Percentiles rank a stretch among this genome's conserved stretches.
Evolutionary conservation across 2,888 invertebrate genomes (phyloP).

Genomic region (Drosophila pseudotakahashii): DNA sequence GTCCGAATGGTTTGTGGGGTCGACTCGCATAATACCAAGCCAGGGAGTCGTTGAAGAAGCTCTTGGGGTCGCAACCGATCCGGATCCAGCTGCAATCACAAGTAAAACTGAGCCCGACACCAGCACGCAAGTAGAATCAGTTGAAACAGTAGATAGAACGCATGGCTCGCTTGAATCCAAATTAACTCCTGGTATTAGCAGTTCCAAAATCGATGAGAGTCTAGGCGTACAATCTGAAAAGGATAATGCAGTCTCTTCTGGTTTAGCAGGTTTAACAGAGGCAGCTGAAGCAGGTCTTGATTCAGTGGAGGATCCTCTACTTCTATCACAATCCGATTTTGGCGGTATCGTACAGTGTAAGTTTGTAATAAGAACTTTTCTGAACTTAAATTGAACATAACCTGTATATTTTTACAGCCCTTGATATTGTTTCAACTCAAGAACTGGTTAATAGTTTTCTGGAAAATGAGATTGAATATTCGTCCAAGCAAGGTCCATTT

Average conservation of each 20-base stretch:
- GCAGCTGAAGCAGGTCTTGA: conserved; percentile 16
- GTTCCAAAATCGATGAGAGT: conserved; percentile 40
- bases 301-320: conserved; percentile 27
- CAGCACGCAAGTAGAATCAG: conserved; percentile 30
- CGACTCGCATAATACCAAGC: conserved; percentile 52
- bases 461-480: conserved; percentile 45
- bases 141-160: conserved; percentile 55
- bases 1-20: conserved; percentile 61
- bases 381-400: background rate
- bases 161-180: conserved; percentile 63
- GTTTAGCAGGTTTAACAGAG: conserved; percentile 60
- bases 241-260: conserved; percentile 57
- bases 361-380: background rate
- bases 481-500: conserved; percentile 5
- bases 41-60: conserved; percentile 12
- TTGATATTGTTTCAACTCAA: conserved; percentile 14
- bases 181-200: conserved; percentile 56
- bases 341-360: conserved; percentile 37
- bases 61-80: conserved; percentile 15
- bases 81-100: conserved; percentile 18
- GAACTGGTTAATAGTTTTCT: conserved; percentile 44
- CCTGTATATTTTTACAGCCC: background rate
- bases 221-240: conserved; percentile 37
- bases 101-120: conserved; percentile 24
- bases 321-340: conserved; percentile 3